phyloP scores from a whole-genome alignment of 2,888 invertebrate genomes.

The Stegana nigrithorax region DNA sequence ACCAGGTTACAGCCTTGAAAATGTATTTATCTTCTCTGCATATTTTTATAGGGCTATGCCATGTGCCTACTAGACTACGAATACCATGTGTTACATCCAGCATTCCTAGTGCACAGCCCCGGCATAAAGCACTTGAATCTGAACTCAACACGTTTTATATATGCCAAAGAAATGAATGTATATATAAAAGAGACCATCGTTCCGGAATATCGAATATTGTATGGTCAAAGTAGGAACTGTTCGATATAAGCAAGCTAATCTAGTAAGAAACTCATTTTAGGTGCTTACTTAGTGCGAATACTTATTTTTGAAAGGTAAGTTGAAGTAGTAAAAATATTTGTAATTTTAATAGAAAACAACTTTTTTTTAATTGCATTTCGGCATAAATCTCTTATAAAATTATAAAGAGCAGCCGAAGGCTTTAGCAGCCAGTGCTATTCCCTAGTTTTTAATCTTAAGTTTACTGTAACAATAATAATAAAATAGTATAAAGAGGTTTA shows the following conservation, averaged over 20 bases:
- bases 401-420: too few relatives aligned
- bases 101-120: slow-evolving; percentile 88
- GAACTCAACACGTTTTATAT: slow-evolving; percentile 75
- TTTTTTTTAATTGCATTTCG: too few relatives aligned
- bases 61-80: slow-evolving; percentile 90
- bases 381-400: too few relatives aligned
- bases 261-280: too few relatives aligned
- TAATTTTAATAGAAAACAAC: too few relatives aligned
- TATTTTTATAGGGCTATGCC: slow-evolving; percentile 79
- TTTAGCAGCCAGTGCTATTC: too few relatives aligned
- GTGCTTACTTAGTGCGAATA: too few relatives aligned
- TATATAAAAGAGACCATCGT: slow-evolving; percentile 77
- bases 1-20: background rate
- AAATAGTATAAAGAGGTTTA: too few relatives aligned
- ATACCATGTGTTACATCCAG: slow-evolving; percentile 88
- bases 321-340: too few relatives aligned
- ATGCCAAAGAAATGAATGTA: slow-evolving; percentile 69
- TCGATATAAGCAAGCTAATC: slow-evolving; percentile 34
- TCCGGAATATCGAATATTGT: slow-evolving; percentile 83
- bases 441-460: too few relatives aligned
- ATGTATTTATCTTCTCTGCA: background rate
- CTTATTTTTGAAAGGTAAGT: too few relatives aligned
- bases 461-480: too few relatives aligned
- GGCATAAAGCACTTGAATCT: slow-evolving; percentile 84
- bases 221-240: slow-evolving; percentile 79